These are phyloP conservation scores for Caenorhabditis sp. DNA, from an alignment of 2,888 invertebrate species.

Conservation along the genomic window DNA sequence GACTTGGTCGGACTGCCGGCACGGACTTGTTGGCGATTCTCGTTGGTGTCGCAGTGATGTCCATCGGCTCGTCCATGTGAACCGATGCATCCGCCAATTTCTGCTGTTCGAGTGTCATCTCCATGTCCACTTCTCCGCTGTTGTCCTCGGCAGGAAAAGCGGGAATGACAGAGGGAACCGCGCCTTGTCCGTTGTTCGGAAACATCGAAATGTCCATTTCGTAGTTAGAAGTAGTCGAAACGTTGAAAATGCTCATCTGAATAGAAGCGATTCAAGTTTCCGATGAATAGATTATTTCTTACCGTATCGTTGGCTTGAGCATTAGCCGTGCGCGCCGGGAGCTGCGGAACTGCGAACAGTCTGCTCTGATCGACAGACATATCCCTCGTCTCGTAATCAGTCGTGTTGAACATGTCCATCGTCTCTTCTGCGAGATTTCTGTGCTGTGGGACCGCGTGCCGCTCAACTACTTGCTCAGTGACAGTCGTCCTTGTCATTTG, in stretches of 20 bases:
- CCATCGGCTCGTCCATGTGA: not conserved
- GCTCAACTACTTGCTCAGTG: not conserved
- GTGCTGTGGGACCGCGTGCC: not conserved
- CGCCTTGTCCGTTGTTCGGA: too few relatives aligned
- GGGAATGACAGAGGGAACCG: too few relatives aligned
- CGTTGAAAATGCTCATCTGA: slow-evolving; percentile 11
- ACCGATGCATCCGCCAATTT: too few relatives aligned
- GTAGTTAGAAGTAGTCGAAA: not conserved
- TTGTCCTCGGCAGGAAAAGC: too few relatives aligned
- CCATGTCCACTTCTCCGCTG: slow-evolving; percentile 10
- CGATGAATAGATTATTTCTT: not conserved
- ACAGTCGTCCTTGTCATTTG: not conserved
- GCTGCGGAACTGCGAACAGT: not conserved
- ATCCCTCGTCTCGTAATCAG: slow-evolving; percentile 6
- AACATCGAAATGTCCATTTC: slow-evolving; percentile 6
- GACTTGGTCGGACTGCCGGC: too few relatives aligned
- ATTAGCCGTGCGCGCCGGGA: not conserved
- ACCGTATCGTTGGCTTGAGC: slow-evolving; percentile 4
- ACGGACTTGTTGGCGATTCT: too few relatives aligned
- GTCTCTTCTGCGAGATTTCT: slow-evolving; percentile 1
- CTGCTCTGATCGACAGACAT: slow-evolving; percentile 11
- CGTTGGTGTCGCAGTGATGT: too few relatives aligned
- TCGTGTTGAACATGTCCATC: slow-evolving; percentile 12
- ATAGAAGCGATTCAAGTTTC: not conserved
- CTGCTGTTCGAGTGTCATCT: slow-evolving; percentile 2